These are phyloP conservation scores for Pilophorus perplexus DNA, from an alignment of 2,888 invertebrate species.

Conservation along the genomic window DNA sequence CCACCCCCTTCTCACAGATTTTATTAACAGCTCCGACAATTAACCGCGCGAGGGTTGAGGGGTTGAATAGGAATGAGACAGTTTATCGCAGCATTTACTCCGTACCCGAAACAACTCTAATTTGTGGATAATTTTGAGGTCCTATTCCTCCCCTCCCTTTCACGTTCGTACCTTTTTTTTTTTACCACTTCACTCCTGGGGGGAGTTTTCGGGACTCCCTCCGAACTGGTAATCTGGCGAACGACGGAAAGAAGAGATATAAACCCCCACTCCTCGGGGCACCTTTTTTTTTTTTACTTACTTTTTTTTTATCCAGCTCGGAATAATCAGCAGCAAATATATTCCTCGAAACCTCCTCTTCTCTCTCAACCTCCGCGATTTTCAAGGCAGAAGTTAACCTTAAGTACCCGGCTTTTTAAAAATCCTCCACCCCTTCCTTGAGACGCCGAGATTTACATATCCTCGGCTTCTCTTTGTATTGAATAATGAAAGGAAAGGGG, in stretches of 20 bases:
- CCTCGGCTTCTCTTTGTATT: constrained; percentile 9
- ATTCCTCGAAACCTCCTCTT: constrained; percentile 23
- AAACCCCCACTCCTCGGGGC: constrained; percentile 11
- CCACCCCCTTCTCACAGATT: constrained; percentile 5
- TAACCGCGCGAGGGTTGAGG: constrained; percentile 17
- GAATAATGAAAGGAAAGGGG: constrained; percentile 16
- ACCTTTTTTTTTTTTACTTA: not conserved
- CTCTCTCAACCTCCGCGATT: constrained; percentile 8
- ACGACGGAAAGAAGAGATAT: constrained; percentile 21
- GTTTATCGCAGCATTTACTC: constrained; percentile 35
- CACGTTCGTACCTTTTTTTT: not conserved
- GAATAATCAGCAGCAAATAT: constrained; percentile 41
- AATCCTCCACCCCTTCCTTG: constrained; percentile 6
- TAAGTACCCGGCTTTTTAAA: constrained; percentile 32
- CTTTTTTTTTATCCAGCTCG: not conserved
- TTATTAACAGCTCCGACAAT: constrained; percentile 25
- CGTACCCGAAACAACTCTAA: constrained; percentile 30
- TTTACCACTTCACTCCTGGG: not conserved
- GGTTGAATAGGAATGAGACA: constrained; percentile 38
- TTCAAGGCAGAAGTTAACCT: constrained; percentile 33
- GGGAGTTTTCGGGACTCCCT: too few relatives aligned
- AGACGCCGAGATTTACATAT: constrained; percentile 22
- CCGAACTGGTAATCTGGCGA: constrained; percentile 21
- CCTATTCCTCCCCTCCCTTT: not conserved
- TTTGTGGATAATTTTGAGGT: constrained; percentile 27